Percentiles rank a stretch among this genome's conserved stretches.
These are phyloP conservation scores for Myoxocephalus aenaeus DNA, from an alignment of 2,797 vertebrate species.

Conservation along the genomic window DNA sequence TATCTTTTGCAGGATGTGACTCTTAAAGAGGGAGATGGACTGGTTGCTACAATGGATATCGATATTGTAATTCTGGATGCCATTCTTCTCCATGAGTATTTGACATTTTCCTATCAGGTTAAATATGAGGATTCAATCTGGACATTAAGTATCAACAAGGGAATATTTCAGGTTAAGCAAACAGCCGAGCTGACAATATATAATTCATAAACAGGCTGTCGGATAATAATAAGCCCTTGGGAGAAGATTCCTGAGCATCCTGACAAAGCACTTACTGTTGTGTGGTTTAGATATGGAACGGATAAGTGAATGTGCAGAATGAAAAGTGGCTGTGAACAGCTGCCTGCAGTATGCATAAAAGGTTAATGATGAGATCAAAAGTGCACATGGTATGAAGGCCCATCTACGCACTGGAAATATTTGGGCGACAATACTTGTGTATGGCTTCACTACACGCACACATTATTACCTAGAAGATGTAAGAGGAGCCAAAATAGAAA, in stretches of 20 bases:
- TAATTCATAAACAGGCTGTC: slow-evolving; percentile 54
- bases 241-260: slow-evolving; percentile 44
- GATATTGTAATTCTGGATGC: slow-evolving; percentile 17
- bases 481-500: not conserved
- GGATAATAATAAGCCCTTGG: slow-evolving; percentile 42
- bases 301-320: slow-evolving; percentile 49
- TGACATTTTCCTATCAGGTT: slow-evolving; percentile 25
- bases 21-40: not conserved
- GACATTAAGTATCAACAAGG: slow-evolving; percentile 33
- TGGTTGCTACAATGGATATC: slow-evolving; percentile 17
- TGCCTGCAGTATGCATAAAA: slow-evolving; percentile 58
- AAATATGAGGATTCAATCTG: slow-evolving; percentile 33
- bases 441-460: too few relatives aligned
- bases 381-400: slow-evolving; percentile 22
- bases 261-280: slow-evolving; percentile 52
- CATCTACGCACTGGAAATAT: slow-evolving; percentile 10
- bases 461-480: not conserved
- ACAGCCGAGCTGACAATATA: slow-evolving; percentile 45
- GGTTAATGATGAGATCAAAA: slow-evolving; percentile 55
- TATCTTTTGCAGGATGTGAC: not conserved
- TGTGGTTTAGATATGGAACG: slow-evolving; percentile 49
- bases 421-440: not conserved
- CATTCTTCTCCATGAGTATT: slow-evolving; percentile 22
- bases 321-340: slow-evolving; percentile 32
- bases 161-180: slow-evolving; percentile 32